These are phyloP conservation scores for Xestobium rufovillosum DNA, from an alignment of 2,888 invertebrate genomes.

Conservation along the genomic window DNA sequence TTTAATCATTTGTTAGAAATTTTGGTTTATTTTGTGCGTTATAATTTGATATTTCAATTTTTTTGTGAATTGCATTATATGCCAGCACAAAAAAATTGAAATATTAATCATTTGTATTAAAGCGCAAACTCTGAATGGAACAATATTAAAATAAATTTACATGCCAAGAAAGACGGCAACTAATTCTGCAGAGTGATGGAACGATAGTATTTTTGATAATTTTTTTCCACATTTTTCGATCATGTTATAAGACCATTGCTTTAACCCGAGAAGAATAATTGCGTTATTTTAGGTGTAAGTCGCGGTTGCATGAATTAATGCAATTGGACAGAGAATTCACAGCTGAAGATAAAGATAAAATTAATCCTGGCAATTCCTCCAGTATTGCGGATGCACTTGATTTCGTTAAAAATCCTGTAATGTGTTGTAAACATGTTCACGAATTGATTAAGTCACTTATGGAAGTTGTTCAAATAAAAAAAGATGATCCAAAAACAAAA, in stretches of 20 bases:
- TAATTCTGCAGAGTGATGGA: too few species aligned
- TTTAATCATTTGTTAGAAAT: constrained; percentile 1
- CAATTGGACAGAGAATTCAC: constrained; percentile 85
- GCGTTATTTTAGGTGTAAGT: constrained; percentile 92
- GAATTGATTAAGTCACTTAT: constrained; percentile 78
- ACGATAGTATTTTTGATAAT: neutral
- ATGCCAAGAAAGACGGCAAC: too few species aligned
- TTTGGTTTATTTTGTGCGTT: too few species aligned
- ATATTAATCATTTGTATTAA: too few species aligned
- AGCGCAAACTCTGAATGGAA: too few species aligned
- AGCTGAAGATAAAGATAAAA: constrained; percentile 71
- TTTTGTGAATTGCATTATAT: too few species aligned
- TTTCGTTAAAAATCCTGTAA: constrained; percentile 92
- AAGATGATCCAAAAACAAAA: constrained; percentile 84
- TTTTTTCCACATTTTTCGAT: too few species aligned
- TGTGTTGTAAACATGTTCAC: constrained; percentile 88
- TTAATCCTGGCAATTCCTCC: constrained; percentile 88
- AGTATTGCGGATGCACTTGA: constrained; percentile 88
- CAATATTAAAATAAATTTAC: too few species aligned
- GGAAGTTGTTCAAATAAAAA: constrained; percentile 75
- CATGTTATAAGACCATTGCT: too few species aligned
- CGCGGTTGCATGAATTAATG: constrained; percentile 86
- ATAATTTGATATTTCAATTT: too few species aligned
- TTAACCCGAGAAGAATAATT: too few species aligned
- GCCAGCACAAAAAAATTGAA: too few species aligned